Base-by-base conservation (phyloP, 2,113 vertebrate species). In the Thinocorus orbignyianus region DNA sequence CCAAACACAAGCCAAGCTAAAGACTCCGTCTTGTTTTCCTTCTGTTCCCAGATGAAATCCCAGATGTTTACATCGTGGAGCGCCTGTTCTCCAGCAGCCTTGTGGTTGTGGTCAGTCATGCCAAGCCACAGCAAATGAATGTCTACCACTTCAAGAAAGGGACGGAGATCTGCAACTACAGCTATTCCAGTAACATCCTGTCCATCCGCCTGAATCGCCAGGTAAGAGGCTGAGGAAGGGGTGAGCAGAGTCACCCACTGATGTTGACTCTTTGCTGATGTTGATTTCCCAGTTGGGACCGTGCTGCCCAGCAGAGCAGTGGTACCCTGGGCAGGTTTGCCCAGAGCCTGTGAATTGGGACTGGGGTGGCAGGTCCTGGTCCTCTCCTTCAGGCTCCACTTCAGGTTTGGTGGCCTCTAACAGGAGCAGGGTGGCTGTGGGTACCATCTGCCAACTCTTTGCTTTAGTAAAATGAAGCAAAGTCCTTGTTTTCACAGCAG, bases 61-160 rank as follows among this genome's bases (percentile, higher is more conserved):
- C 98, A 11, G 98, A 99, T 28, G 99, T 99, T 79, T 99, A 98
- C 98, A 99, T 99, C 10, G 99, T 99, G 97, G 99, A 99, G 88
- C 99, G 99, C 66, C 98, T 99, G 87, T 99, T 99, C 98, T 99
- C 99, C 97, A 99, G 99, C 98, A 99, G 99, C 97, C 98, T 99
- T 97, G 99, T 99, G 62, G 99, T 99, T 31, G 99, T 99, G 95
- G 99, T 99, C 90, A 99, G 99, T 78, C 97, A 96, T 90, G 62
- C 97, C 10, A 98, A 97, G 90, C 99, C 99, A 0, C 98, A 99
- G n/a, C 98, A 99, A 58, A 99, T 99, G 99, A 99, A 99, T 54
- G 99, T 99, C 85, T 99, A 99, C 85, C 99, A 99, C 97, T 99
- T 99, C 97, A 99, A 99, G 98, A 99, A 99, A 96, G 99, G 99